phyloP scores from a whole-genome alignment of 2,888 invertebrate species.

The Himalopsyche japonica region DNA sequence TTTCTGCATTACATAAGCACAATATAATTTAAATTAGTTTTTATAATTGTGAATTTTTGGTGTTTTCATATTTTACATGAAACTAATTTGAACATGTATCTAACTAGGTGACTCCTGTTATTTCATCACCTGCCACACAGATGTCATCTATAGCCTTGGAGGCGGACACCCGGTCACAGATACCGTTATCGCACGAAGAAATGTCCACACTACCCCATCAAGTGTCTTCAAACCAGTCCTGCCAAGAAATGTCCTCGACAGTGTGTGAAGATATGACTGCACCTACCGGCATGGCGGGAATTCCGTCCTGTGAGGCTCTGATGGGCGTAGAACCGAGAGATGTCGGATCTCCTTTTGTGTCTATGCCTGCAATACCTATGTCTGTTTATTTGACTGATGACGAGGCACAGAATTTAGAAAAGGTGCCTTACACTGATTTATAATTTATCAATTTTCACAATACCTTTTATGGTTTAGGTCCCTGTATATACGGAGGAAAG shows the following conservation, averaged over 20 bases:
- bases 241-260: background rate
- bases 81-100: too few species aligned
- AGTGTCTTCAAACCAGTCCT: background rate
- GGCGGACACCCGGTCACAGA: conserved; percentile 15
- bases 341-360: conserved; percentile 53
- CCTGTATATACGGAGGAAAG: too few species aligned
- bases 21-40: too few species aligned
- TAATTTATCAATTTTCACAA: too few species aligned
- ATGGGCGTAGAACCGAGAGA: conserved; percentile 24
- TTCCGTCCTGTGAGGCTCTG: conserved; percentile 11
- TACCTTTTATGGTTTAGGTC: too few species aligned
- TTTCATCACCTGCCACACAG: conserved; percentile 13
- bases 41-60: too few species aligned
- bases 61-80: too few species aligned
- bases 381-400: conserved; percentile 56
- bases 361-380: conserved; percentile 58
- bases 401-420: conserved; percentile 62
- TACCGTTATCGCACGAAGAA: background rate
- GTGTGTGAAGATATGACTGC: background rate
- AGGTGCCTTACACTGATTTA: conserved; percentile 52
- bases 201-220: background rate
- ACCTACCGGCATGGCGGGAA: background rate
- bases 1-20: too few species aligned
- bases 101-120: background rate
- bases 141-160: conserved; percentile 35